These are phyloP conservation scores for Ectobius pallidus DNA, from an alignment of 2,888 invertebrate genomes.

Conservation along the genomic window DNA sequence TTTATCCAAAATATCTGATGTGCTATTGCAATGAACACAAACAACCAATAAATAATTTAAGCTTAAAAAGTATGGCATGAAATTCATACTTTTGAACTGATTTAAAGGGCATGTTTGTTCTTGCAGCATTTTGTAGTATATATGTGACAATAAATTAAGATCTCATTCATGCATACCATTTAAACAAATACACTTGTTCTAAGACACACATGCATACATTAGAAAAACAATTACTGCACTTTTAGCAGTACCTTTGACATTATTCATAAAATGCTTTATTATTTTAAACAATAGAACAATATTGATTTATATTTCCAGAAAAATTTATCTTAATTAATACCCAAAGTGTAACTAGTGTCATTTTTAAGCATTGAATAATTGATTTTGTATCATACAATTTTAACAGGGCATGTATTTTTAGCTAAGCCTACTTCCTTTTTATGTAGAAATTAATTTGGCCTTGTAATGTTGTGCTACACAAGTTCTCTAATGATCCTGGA, in stretches of 20 bases:
- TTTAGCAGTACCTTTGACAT: not conserved
- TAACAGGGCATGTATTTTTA: not conserved
- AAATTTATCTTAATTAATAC: not conserved
- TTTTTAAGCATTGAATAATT: not conserved
- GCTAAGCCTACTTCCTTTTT: not conserved
- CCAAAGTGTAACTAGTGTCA: not conserved
- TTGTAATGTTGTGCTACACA: not conserved
- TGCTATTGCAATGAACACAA: not conserved
- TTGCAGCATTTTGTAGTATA: not conserved
- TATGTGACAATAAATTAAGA: slow-evolving; percentile 10
- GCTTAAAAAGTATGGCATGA: not conserved
- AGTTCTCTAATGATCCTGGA: too few relatives aligned
- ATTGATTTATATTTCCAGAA: not conserved
- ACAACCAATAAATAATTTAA: not conserved
- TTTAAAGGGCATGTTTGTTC: not conserved
- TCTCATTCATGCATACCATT: not conserved
- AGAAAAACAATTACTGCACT: not conserved
- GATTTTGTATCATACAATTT: not conserved
- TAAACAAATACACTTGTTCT: not conserved
- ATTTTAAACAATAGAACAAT: not conserved
- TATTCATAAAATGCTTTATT: not conserved
- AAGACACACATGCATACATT: not conserved
- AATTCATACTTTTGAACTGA: not conserved
- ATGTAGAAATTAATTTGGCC: not conserved
- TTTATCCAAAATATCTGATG: not conserved